Evolutionary conservation across 2,113 vertebrate species (phyloP).

Genomic region (Suricata suricatta): DNA sequence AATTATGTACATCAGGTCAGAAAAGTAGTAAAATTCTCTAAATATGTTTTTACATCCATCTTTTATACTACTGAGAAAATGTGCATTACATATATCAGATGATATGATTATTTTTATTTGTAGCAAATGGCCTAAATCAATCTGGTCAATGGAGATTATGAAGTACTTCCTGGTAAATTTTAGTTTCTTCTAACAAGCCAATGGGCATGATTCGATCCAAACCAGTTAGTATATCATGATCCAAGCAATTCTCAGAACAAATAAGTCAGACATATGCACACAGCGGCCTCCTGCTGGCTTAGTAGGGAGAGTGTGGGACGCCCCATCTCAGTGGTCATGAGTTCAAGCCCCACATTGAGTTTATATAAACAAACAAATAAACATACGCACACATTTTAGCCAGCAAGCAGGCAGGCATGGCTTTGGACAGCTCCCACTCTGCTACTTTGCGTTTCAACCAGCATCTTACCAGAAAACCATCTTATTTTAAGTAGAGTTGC

Average conservation of each 20-base stretch:
- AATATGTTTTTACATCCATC: neutral
- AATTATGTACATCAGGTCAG: neutral
- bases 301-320: neutral
- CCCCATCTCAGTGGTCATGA: neutral
- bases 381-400: neutral
- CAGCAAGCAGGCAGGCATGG: neutral
- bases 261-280: neutral
- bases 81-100: neutral
- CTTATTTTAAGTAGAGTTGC: neutral
- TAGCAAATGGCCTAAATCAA: neutral
- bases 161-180: neutral
- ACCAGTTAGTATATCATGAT: neutral
- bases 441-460: rapidly evolving
- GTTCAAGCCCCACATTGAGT: neutral
- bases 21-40: neutral
- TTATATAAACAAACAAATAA: neutral
- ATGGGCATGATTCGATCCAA: neutral
- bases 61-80: neutral
- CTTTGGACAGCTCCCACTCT: neutral
- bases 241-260: neutral
- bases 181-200: neutral
- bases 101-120: neutral
- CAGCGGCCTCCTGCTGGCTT: neutral
- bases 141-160: neutral
- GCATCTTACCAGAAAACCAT: neutral